phyloP scores from a whole-genome alignment of 2,113 vertebrate genomes.

The Microcebus ravelobensis region DNA sequence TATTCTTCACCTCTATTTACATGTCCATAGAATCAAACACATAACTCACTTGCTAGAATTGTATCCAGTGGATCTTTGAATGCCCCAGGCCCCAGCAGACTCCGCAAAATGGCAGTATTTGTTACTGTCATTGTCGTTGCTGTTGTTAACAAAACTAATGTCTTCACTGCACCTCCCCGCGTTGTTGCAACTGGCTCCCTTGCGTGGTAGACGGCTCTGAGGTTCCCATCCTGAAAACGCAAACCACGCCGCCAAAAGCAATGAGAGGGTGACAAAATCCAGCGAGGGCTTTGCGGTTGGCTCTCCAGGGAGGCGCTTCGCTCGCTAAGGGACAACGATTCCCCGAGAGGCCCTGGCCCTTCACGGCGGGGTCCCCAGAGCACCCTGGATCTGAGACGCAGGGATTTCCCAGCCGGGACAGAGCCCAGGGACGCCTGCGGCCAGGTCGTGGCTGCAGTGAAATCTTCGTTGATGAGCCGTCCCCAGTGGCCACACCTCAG shows the following conservation, averaged over 20 bases:
- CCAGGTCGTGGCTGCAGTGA: fast-evolving
- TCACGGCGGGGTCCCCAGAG: background rate
- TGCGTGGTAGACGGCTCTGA: too few species aligned
- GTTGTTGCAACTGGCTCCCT: background rate
- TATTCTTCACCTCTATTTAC: background rate
- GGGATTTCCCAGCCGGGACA: background rate
- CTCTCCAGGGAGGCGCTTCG: background rate
- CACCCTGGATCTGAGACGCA: background rate
- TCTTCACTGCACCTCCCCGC: background rate
- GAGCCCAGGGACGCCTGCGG: fast-evolving
- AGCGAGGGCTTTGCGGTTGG: background rate
- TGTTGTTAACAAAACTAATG: background rate
- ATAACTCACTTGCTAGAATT: background rate
- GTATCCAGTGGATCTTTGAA: background rate
- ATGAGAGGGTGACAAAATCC: background rate
- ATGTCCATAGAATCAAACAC: background rate
- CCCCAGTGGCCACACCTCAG: fast-evolving
- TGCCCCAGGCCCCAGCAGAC: background rate
- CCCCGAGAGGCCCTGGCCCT: background rate
- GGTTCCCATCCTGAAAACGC: background rate
- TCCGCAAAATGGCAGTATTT: background rate
- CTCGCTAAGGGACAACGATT: background rate
- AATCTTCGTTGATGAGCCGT: fast-evolving
- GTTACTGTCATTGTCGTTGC: background rate
- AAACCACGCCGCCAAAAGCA: background rate